Percentiles rank a stretch among this genome's conserved stretches.
Conservation (phyloP, 2,888 invertebrate species). For the Dryobota labecula region DNA sequence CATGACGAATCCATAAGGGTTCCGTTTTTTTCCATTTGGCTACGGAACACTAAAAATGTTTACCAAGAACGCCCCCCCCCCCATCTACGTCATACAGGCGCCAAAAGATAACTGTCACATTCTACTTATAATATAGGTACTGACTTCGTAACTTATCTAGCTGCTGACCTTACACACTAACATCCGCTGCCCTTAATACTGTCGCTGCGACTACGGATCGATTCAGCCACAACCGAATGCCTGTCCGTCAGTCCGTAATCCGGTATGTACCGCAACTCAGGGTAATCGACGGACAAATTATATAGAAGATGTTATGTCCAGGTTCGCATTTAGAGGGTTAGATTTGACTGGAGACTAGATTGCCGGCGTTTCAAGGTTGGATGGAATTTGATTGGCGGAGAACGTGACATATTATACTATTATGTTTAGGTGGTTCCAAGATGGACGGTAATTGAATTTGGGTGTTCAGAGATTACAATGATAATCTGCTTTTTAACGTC, state of each 20-base stretch:
- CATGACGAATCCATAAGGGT: too few species aligned
- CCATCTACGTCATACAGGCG: background rate
- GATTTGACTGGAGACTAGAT: constrained; percentile 17
- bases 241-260: constrained; percentile 58
- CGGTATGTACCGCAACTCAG: constrained; percentile 53
- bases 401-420: constrained; percentile 1
- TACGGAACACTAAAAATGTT: too few species aligned
- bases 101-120: background rate
- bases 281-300: constrained; percentile 60
- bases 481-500: background rate
- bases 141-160: too few species aligned
- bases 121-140: background rate
- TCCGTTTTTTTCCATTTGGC: too few species aligned
- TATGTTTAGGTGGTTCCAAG: background rate
- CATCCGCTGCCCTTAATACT: constrained; percentile 46
- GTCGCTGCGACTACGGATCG: constrained; percentile 24
- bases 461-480: background rate
- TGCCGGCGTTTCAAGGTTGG: constrained; percentile 19
- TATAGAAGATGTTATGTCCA: constrained; percentile 57
- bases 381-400: constrained; percentile 10
- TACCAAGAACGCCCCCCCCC: background rate
- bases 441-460: constrained; percentile 1
- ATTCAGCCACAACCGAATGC: constrained; percentile 58
- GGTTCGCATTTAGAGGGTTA: constrained; percentile 40
- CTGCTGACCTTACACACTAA: background rate